Evolutionary conservation across 2,888 invertebrate genomes (phyloP), one percentile per base, ranked within the genome.

Genomic region (Drosophila flavopinicola): DNA sequence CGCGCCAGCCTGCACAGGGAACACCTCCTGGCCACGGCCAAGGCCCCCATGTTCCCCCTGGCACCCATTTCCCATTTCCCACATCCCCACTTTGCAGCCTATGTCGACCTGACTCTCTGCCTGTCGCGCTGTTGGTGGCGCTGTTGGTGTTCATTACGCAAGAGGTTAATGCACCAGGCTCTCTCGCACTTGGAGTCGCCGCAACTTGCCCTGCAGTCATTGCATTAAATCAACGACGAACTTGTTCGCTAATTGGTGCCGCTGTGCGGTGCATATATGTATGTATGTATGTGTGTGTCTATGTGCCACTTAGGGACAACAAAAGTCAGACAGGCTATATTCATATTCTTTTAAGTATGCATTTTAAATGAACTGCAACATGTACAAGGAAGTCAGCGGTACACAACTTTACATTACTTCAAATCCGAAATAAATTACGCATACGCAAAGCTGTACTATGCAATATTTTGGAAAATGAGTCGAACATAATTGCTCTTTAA

Each of bases 61-160:
- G n/a, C n/a, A n/a, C 52, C 45, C 33, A 51, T 48, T 47, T 53
- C 61, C 32, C 32, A 13, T 47, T 24, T 33, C 9, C 2, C 3
- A 13, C 49, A 38, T 49, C 38, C n/a, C n/a, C n/a, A n/a, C n/a
- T 24, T 38, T 49, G 7, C 29, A 32, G 75, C 58, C 69, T 13
- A 57, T 69, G 85, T 82, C 67, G 80, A 84, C 78, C 85, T 75
- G 77, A 56, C 71, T n/a, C n/a, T n/a, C n/a, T 67, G 77, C 56
- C 75, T 67, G 71, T 78, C 48, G 58, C 80, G 59, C 82, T 68
- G 80, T 87, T 82, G 80, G 80, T 82, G 80, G 80, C 87, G 70
- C 87, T 80, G 82, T 87, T 87, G 83, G 86, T 84, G 84, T 84
- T 84, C 84, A 84, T 87, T 84, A 84, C 88, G 80, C 75, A 87